Percentiles rank a stretch among this genome's conserved stretches.
These are phyloP conservation scores for Gnathonemus longibarbis DNA, from an alignment of 2,113 vertebrate species.

Conservation along the genomic window DNA sequence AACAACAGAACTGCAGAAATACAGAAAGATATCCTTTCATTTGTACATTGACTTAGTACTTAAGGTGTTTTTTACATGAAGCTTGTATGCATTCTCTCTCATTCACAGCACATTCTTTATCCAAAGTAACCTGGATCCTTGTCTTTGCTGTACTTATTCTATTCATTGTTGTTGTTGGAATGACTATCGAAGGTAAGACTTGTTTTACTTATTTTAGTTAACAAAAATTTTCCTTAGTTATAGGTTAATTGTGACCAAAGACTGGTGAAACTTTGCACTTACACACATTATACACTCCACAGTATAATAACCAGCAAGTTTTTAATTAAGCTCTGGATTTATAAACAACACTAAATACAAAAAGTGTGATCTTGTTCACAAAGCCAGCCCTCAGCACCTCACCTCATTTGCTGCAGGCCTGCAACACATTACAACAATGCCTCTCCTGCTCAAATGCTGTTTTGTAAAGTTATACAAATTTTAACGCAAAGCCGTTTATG, in stretches of 20 bases:
- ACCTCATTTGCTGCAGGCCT: not conserved
- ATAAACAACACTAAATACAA: not conserved
- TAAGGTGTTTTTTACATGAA: not conserved
- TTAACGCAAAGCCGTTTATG: not conserved
- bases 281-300: not conserved
- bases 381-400: not conserved
- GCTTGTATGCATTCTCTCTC: not conserved
- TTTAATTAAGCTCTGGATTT: not conserved
- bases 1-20: not conserved
- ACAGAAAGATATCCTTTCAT: not conserved
- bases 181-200: conserved; percentile 13
- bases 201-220: not conserved
- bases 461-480: not conserved
- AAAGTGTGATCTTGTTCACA: not conserved
- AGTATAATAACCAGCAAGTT: not conserved
- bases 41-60: not conserved
- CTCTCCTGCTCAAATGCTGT: not conserved
- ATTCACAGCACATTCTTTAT: not conserved
- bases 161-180: not conserved
- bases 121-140: conserved; percentile 9
- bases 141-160: not conserved
- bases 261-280: not conserved
- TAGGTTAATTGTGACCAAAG: not conserved
- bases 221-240: not conserved
- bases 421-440: not conserved